Evolutionary conservation across 1,140 invertebrate species (phyloP), one percentile per base, ranked within the genome.

Genomic region (Drosophila orosa): DNA sequence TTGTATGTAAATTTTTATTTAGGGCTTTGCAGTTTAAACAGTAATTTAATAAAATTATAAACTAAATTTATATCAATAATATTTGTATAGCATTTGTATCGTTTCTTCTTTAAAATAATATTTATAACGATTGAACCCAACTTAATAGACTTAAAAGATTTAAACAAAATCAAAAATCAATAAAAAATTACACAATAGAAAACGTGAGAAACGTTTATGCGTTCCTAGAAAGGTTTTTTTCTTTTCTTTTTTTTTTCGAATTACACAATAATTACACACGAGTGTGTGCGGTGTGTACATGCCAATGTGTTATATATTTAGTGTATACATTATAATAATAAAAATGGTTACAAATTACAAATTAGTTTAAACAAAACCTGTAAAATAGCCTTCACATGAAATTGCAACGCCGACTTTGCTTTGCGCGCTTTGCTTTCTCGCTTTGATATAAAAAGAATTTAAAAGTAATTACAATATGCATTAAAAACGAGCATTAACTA

Each of bases 291-390:
- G 45, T 27, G 47, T 66, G 39, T 68, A 61, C 74, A 47, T 60
- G 61, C 60, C 65, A 52, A 61, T 63, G 44, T 65, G 57, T 61
- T 47, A 60, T 57, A 37, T 57, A 37, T 57, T 52, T 67, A 54
- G 37, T 57, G 52, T 72, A 27, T 58, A 27, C n/a, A 17, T 22
- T 5, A 27, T 27, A 29, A 57, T 55, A 54, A 69, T 86, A 69
- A 78, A 83, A 85, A 69, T 67, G 61, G 72, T 54, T 78, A 72
- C 50, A 44, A 56, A 78, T 74, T 89, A 89, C 66, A 78, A 78
- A 89, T 79, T 82, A 80, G 75, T 89, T 89, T 80, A 89, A 90
- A 80, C 73, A 90, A 90, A 90, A 90, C 86, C 86, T 90, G 87
- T 90, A 90, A 90, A 90, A 90, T 90, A 90, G 86, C 86, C 82